phyloP scores from a whole-genome alignment of 2,113 vertebrate genomes.

The Tor tambroides region DNA sequence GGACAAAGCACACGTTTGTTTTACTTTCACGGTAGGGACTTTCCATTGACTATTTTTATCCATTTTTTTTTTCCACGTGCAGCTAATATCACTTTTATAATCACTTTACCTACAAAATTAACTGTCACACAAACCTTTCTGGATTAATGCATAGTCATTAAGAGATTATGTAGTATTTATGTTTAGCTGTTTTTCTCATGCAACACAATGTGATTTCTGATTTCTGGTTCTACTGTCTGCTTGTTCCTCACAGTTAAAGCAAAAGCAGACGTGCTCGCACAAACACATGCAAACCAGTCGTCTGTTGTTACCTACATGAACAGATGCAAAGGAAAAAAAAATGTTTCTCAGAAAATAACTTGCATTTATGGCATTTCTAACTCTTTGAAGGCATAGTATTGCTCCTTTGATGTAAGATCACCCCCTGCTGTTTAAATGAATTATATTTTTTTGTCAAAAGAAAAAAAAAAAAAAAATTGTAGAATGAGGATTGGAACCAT shows the following conservation, averaged over 20 bases:
- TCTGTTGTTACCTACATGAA: background rate
- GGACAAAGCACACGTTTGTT: background rate
- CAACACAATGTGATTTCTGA: background rate
- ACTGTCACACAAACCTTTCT: background rate
- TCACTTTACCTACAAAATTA: background rate
- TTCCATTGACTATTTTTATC: background rate
- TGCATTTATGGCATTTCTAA: background rate
- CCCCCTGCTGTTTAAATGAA: constrained; percentile 50
- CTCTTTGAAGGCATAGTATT: background rate
- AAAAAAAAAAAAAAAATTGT: background rate
- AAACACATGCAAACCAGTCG: background rate
- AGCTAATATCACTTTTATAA: too few species aligned
- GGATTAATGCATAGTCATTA: background rate
- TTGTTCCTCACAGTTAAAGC: background rate
- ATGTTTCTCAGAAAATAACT: background rate
- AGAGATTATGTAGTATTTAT: background rate
- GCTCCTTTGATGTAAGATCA: constrained; percentile 45
- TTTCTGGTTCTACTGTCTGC: background rate
- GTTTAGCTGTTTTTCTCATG: background rate
- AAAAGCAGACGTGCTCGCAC: background rate
- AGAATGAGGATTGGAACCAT: background rate
- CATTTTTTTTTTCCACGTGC: background rate
- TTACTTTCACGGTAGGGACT: background rate
- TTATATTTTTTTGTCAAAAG: background rate
- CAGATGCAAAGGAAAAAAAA: background rate